Conservation (phyloP, 2,113 vertebrate species). For the Anseranas semipalmata region DNA sequence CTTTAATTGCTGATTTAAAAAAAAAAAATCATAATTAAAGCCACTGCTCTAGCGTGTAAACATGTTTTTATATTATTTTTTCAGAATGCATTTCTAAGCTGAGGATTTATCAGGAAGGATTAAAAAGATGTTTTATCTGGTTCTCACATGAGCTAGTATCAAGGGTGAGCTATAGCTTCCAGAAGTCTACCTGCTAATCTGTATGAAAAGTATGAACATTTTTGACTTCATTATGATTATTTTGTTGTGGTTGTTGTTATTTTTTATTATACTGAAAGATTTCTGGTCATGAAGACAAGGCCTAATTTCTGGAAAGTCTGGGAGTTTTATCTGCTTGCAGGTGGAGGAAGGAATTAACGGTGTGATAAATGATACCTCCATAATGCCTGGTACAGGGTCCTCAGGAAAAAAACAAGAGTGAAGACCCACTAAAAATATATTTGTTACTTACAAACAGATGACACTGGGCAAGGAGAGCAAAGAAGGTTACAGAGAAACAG, state of each 20-base stretch:
- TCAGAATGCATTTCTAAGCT: background rate
- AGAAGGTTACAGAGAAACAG: background rate
- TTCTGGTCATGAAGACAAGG: background rate
- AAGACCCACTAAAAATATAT: background rate
- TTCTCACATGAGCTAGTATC: background rate
- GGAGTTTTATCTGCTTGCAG: background rate
- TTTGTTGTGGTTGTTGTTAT: background rate
- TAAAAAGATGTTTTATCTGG: background rate
- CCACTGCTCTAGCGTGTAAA: background rate
- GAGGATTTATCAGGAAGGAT: background rate
- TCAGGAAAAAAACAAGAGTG: background rate
- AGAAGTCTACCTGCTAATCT: background rate
- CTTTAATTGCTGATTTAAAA: background rate
- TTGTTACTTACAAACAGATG: background rate
- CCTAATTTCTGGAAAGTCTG: background rate
- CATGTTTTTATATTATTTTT: background rate
- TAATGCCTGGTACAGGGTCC: background rate
- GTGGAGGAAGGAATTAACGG: background rate
- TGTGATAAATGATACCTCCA: background rate
- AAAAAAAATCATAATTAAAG: background rate
- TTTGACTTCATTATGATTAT: background rate
- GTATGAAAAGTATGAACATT: background rate
- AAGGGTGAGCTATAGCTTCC: background rate
- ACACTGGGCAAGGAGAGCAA: background rate
- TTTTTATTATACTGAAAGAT: background rate